Evolutionary conservation across 2,888 invertebrate genomes (phyloP), one percentile per base, ranked within the genome.

Genomic region (Sesamia inferens): DNA sequence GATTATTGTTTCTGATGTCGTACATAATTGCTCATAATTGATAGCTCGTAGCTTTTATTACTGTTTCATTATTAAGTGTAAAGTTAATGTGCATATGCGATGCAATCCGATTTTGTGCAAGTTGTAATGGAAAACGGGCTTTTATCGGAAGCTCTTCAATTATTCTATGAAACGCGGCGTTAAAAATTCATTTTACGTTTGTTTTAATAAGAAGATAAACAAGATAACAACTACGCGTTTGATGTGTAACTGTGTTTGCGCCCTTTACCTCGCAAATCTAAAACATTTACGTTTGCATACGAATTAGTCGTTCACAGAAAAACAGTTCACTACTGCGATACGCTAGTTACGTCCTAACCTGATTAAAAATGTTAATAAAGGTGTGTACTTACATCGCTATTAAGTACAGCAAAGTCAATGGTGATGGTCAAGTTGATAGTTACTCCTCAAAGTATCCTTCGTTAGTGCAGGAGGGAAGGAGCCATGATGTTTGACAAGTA

Each of bases 371-470:
- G 86, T 85, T 87, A 86, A 84, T 85, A 81, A 86, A 86, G 81
- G 81, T 78, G 55, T 79, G 76, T 72, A 77, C 86, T 85, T 80
- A 84, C 78, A 79, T 81, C 71, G 82, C 88, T 89, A 89, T 90
- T 88, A 90, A 86, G 83, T 78, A 76, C 74, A 74, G 71, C 62
- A 79, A 80, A 83, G 83, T 80, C 71, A 77, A 84, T 66, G 79
- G 42, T 42, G 42, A 10, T 42, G 42, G 10, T 79, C 78, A 78
- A 79, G 77, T 6, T 59, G 76, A 83, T 84, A 85, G 79, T 84
- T 79, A 86, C 82, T 78, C 81, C 75, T 89, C 85, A 87, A 86
- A 89, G 88, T 88, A 88, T 87, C 86, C 87, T 91, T 93, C 90
- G 90, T 93, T 92, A 92, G 88, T 78, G 82, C 62, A n/a, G 42